phyloP scores from a whole-genome alignment of 2,888 invertebrate species.

The Heteropelma amictum region DNA sequence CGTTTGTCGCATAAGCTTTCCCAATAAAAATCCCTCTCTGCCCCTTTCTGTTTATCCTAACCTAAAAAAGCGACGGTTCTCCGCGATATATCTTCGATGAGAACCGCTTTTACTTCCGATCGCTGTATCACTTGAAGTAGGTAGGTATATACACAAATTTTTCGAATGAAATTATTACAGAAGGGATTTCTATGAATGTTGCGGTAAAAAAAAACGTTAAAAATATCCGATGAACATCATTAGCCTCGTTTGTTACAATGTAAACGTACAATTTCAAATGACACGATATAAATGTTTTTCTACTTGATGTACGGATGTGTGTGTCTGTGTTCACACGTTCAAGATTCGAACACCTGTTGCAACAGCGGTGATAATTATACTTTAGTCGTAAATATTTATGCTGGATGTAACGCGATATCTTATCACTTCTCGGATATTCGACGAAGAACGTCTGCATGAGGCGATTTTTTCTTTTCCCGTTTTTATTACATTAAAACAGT shows the following conservation, averaged over 20 bases:
- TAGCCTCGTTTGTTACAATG: constrained; percentile 27
- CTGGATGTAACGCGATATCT: not conserved
- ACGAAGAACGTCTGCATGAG: not conserved
- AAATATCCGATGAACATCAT: not conserved
- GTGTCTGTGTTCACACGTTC: not conserved
- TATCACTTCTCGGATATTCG: constrained; percentile 21
- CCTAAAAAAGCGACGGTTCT: too few relatives aligned
- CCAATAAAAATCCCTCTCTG: constrained; percentile 2
- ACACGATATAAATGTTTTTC: not conserved
- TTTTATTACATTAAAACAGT: not conserved
- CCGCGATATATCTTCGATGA: too few relatives aligned
- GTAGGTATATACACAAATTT: too few relatives aligned
- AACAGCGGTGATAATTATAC: constrained; percentile 39
- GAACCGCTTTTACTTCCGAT: too few relatives aligned
- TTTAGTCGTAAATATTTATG: constrained; percentile 35
- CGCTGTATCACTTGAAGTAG: too few relatives aligned
- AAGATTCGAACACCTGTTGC: constrained; percentile 39
- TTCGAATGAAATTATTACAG: too few relatives aligned
- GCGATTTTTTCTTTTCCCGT: not conserved
- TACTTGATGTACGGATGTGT: not conserved
- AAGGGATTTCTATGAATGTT: too few relatives aligned
- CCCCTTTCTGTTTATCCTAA: not conserved
- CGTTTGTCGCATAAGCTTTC: constrained; percentile 24
- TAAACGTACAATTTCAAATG: not conserved
- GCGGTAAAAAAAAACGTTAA: not conserved